phyloP scores from a whole-genome alignment of 1,140 invertebrate species.

The Eueides isabella region DNA sequence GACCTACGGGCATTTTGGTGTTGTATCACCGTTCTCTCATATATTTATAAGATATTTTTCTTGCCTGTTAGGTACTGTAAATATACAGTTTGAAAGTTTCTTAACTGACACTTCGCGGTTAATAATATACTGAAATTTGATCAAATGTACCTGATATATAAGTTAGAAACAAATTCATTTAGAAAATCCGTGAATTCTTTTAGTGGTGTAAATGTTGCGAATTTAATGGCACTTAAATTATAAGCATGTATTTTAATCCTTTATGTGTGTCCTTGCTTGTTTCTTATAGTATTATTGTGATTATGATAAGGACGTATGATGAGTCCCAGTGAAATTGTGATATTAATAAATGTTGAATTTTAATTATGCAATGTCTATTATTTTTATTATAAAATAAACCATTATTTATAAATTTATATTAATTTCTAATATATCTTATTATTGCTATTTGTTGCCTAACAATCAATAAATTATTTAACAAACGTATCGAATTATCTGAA shows the following conservation, averaged over 20 bases:
- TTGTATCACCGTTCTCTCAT: constrained; percentile 51
- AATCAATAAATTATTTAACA: constrained; percentile 6
- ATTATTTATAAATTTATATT: background rate
- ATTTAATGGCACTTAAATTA: constrained; percentile 45
- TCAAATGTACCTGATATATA: constrained; percentile 71
- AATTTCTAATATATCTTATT: background rate
- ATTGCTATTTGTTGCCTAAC: background rate
- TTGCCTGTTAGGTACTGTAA: constrained; percentile 67
- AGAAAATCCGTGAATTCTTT: constrained; percentile 55
- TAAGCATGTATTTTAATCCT: constrained; percentile 39
- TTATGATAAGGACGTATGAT: constrained; percentile 51
- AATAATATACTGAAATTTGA: constrained; percentile 48
- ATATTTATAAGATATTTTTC: constrained; percentile 57
- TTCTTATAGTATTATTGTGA: constrained; percentile 53
- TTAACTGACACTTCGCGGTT: constrained; percentile 48
- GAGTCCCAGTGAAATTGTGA: constrained; percentile 78
- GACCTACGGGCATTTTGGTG: constrained; percentile 49
- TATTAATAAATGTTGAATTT: constrained; percentile 78
- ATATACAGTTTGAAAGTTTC: constrained; percentile 45
- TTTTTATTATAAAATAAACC: background rate
- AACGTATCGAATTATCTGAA: constrained; percentile 18
- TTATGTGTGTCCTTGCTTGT: constrained; percentile 52
- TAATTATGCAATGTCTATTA: constrained; percentile 26
- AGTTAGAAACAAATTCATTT: constrained; percentile 54
- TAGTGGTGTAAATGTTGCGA: constrained; percentile 41